phyloP scores from a whole-genome alignment of 2,797 vertebrate genomes.

The Micromesistius poutassou region DNA sequence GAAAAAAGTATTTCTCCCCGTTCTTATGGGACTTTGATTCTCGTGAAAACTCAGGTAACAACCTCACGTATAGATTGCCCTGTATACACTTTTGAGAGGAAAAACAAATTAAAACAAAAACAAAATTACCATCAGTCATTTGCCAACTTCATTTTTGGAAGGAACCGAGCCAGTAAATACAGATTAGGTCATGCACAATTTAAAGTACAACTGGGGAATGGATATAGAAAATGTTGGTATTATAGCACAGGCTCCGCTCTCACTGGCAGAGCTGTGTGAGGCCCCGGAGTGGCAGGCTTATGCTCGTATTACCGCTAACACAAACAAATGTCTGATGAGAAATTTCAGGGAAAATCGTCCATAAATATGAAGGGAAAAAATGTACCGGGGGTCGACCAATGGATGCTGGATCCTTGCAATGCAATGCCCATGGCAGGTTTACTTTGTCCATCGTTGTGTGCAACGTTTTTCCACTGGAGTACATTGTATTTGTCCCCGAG shows the following conservation, averaged over 20 bases:
- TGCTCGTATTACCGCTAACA: slow-evolving; percentile 49
- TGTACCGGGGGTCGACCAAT: slow-evolving; percentile 35
- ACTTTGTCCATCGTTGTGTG: slow-evolving; percentile 30
- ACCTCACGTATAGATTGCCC: slow-evolving; percentile 23
- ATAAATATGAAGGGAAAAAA: slow-evolving; percentile 54
- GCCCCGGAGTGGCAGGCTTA: slow-evolving; percentile 32
- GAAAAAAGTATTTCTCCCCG: slow-evolving; percentile 38
- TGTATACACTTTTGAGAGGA: slow-evolving; percentile 35
- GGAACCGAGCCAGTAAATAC: slow-evolving; percentile 44
- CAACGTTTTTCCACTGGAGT: slow-evolving; percentile 28
- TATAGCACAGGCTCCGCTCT: slow-evolving; percentile 32
- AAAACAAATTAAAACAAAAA: slow-evolving; percentile 43
- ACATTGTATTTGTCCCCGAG: slow-evolving; percentile 39
- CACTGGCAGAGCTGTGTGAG: slow-evolving; percentile 36
- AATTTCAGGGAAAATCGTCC: slow-evolving; percentile 57
- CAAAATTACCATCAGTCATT: slow-evolving; percentile 22
- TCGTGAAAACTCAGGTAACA: slow-evolving; percentile 31
- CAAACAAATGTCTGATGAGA: slow-evolving; percentile 59
- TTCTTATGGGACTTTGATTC: slow-evolving; percentile 33
- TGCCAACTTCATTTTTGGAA: slow-evolving; percentile 44
- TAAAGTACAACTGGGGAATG: slow-evolving; percentile 54
- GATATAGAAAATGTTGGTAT: slow-evolving; percentile 45
- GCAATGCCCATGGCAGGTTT: slow-evolving; percentile 26
- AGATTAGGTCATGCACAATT: slow-evolving; percentile 56
- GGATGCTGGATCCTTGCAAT: slow-evolving; percentile 25